Percentiles rank a stretch among this genome's conserved stretches.
phyloP scores from a whole-genome alignment of 2,888 invertebrate species.

The Amiota mariae region DNA sequence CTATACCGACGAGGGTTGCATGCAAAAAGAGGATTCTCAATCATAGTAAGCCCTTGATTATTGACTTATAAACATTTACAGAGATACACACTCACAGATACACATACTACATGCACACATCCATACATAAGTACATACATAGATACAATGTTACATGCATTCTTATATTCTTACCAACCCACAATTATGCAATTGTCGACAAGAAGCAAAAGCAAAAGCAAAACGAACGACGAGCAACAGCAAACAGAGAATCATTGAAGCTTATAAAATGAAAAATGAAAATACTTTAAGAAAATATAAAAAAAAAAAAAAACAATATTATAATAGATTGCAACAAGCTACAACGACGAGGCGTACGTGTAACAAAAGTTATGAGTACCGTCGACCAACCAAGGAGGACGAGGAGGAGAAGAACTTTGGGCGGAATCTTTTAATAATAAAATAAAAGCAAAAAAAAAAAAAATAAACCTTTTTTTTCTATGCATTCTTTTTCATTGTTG shows the following conservation, averaged over 20 bases:
- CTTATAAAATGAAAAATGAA: not conserved
- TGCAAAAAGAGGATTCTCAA: not conserved
- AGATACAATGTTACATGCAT: not conserved
- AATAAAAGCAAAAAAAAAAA: too few relatives aligned
- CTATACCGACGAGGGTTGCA: not conserved
- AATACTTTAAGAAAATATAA: not conserved
- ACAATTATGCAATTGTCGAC: constrained; percentile 25
- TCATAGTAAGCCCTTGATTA: not conserved
- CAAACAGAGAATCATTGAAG: not conserved
- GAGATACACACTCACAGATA: not conserved
- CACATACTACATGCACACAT: not conserved
- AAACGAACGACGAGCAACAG: too few relatives aligned
- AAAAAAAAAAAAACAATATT: too few relatives aligned
- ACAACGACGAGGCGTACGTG: too few relatives aligned
- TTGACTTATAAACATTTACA: not conserved
- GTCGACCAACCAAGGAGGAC: too few relatives aligned
- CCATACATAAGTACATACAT: not conserved
- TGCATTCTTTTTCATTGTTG: too few relatives aligned
- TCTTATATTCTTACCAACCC: not conserved
- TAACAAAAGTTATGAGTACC: too few relatives aligned
- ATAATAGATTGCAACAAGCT: too few relatives aligned
- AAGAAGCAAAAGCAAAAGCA: not conserved
- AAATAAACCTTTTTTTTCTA: too few relatives aligned
- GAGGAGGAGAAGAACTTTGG: too few relatives aligned
- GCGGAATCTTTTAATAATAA: too few relatives aligned